These are phyloP conservation scores for Acipenser ruthenus DNA, from an alignment of 2,797 vertebrate species.

Conservation along the genomic window DNA sequence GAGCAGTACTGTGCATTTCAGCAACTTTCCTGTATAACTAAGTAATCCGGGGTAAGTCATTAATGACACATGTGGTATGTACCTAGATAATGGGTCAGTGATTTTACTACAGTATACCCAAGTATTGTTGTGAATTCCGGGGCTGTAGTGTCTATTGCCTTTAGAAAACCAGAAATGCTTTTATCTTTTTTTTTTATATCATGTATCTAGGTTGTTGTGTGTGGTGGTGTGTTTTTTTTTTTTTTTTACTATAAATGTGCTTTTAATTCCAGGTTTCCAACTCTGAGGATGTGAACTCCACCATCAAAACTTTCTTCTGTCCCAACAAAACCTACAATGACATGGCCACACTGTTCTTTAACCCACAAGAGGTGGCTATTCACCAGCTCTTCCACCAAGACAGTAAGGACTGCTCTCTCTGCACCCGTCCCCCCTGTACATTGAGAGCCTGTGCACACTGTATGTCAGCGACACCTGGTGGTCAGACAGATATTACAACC, in stretches of 20 bases:
- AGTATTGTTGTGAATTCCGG: no score
- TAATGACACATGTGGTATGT: no score
- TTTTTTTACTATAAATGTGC: not conserved
- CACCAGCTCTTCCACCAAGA: slow-evolving; percentile 94
- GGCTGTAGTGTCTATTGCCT: no score
- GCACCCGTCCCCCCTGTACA: not conserved
- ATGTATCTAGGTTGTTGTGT: no score
- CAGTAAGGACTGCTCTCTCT: slow-evolving; percentile 50
- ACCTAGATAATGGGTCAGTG: no score
- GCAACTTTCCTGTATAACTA: no score
- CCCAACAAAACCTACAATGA: slow-evolving; percentile 92
- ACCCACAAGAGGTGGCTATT: slow-evolving; percentile 90
- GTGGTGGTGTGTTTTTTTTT: no score
- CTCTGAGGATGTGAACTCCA: slow-evolving; percentile 78
- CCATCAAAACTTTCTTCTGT: slow-evolving; percentile 85
- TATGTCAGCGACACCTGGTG: not conserved
- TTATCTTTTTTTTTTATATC: no score
- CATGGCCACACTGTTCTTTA: slow-evolving; percentile 95
- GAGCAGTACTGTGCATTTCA: no score
- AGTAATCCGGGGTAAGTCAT: no score
- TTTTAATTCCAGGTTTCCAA: slow-evolving; percentile 41
- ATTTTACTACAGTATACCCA: no score
- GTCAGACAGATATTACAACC: not conserved
- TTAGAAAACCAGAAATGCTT: no score
- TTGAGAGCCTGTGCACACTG: not conserved